phyloP scores from a whole-genome alignment of 2,113 vertebrate species.

The Uria aalge region DNA sequence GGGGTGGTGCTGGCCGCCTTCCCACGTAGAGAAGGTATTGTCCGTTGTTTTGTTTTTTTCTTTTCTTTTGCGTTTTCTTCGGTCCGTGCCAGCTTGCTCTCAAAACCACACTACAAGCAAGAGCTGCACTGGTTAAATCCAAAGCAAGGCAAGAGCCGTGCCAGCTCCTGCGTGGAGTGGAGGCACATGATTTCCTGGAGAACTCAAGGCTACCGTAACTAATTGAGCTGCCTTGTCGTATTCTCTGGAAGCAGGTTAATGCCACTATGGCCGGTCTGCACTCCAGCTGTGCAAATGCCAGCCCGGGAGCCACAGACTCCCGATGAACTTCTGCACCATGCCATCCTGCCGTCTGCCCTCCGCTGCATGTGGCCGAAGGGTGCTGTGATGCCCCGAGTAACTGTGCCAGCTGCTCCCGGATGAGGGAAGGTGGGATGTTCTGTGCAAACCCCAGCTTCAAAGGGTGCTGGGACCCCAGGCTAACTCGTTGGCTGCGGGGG shows the following conservation, averaged over 20 bases:
- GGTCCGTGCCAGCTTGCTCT: background rate
- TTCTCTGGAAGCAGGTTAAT: background rate
- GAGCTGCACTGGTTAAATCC: background rate
- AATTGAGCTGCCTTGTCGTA: background rate
- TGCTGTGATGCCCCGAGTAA: fast-evolving
- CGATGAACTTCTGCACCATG: fast-evolving
- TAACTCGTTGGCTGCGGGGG: background rate
- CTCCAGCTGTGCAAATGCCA: background rate
- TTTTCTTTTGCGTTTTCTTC: background rate
- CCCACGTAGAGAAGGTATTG: background rate
- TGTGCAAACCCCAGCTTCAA: background rate
- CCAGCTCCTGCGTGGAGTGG: background rate
- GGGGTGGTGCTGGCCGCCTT: background rate
- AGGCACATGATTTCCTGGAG: background rate
- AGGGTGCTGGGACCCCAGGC: fast-evolving
- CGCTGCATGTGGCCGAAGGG: fast-evolving
- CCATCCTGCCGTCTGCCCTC: too few species aligned
- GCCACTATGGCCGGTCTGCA: fast-evolving
- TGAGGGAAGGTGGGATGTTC: background rate
- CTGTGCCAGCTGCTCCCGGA: background rate
- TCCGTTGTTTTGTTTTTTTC: fast-evolving
- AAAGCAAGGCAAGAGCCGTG: background rate
- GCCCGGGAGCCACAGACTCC: fast-evolving
- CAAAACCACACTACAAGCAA: fast-evolving
- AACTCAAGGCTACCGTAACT: background rate